Evolutionary conservation across 2,888 invertebrate genomes (phyloP), one percentile per base, ranked within the genome.

Genomic region (Cantharis rustica): DNA sequence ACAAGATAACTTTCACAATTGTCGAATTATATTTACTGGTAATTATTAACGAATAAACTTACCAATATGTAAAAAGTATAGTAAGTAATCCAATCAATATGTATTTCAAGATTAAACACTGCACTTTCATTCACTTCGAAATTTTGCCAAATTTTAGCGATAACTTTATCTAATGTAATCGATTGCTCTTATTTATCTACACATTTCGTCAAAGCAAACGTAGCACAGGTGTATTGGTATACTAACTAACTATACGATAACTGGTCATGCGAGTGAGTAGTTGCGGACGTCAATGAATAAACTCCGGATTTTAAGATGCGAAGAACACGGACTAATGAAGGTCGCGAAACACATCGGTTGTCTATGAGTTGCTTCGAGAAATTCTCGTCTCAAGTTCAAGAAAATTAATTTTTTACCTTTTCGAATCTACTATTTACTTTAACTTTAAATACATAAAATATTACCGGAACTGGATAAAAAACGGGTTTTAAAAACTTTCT

Each of bases 1-100:
- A 26, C 64, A 61, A 27, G 31, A 62, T 63, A 69, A 77, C 77
- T 77, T 77, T 77, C 77, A 69, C 76, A 64, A 27, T 71, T 26
- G 62, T 76, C 73, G 62, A 71, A 73, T 68, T 71, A 26, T 73
- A 72, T 71, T 16, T 20, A 66, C 64, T 20, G 9, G 23, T 66
- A 66, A 20, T 66, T 63, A 63, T 63, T 23, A 23, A 66, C n/a
- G n/a, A 47, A 47, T n/a, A 47, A 47, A 2, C 47, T 47, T n/a
- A 47, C 64, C 20, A 66, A n/a, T 64, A 16, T 63, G 13, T 63
- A 13, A 63, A 16, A 20, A 66, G 15, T 16, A 66, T 64, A 9
- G 20, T 66, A 66, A 66, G n/a, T 66, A 66, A 66, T 66, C 64
- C 64, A 20, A 20, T 47, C n/a, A 47, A 47, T 47, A n/a, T 47